Percentiles rank a stretch among this genome's conserved stretches.
Evolutionary conservation across 1,140 invertebrate genomes (phyloP).

Genomic region (Papilio aristodemus): DNA sequence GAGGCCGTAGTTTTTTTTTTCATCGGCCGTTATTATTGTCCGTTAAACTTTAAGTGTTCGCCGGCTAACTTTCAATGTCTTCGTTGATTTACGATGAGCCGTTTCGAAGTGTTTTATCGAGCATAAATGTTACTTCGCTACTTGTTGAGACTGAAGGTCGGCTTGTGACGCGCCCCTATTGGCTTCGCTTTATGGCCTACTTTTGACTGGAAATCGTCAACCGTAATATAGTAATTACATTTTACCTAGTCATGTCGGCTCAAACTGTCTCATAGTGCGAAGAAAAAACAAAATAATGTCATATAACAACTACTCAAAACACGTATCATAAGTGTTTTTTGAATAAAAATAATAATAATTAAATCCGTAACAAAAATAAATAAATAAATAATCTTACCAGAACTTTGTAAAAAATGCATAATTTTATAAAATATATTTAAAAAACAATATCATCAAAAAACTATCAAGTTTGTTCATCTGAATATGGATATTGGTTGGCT

Average conservation of each 20-base stretch:
- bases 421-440: too few species aligned
- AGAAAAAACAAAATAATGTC: too few species aligned
- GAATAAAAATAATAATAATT: too few species aligned
- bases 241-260: neutral
- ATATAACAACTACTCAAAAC: too few species aligned
- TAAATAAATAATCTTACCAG: too few species aligned
- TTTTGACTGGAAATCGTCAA: constrained; percentile 18
- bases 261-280: neutral
- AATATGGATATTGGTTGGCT: too few species aligned
- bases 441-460: too few species aligned
- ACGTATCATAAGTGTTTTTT: too few species aligned
- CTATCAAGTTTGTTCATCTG: too few species aligned
- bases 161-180: constrained; percentile 12
- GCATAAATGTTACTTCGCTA: constrained; percentile 76
- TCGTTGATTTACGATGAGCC: constrained; percentile 74
- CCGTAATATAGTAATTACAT: constrained; percentile 5
- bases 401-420: too few species aligned
- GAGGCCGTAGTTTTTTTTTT: constrained; percentile 66
- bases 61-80: constrained; percentile 78
- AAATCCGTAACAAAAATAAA: too few species aligned
- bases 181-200: neutral
- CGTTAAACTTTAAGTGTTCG: constrained; percentile 79
- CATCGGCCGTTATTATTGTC: constrained; percentile 76
- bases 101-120: constrained; percentile 78
- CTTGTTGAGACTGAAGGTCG: constrained; percentile 78